Conservation (phyloP, 2,113 vertebrate genomes). For the Phalacrocorax pelagicus region DNA sequence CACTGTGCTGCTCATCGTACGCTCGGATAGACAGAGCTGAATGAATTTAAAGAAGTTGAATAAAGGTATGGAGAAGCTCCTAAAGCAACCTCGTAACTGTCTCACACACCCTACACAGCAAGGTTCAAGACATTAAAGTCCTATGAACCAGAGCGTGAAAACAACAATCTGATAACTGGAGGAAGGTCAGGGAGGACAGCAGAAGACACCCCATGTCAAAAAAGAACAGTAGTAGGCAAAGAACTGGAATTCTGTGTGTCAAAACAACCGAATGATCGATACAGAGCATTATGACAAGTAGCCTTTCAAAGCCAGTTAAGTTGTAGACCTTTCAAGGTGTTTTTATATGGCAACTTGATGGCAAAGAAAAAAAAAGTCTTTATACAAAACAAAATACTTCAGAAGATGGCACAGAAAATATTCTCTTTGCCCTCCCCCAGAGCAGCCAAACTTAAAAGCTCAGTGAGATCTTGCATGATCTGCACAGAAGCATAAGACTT, state of each 20-base stretch:
- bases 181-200: not conserved
- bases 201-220: not conserved
- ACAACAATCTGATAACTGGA: not conserved
- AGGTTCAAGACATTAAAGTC: not conserved
- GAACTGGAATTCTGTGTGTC: not conserved
- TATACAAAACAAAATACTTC: not conserved
- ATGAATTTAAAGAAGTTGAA: not conserved
- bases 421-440: constrained; percentile 38
- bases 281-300: accelerated
- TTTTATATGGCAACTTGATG: not conserved
- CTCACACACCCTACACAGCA: not conserved
- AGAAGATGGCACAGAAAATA: constrained; percentile 20
- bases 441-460: constrained; percentile 45
- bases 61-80: not conserved
- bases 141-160: not conserved
- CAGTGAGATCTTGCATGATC: not conserved
- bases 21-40: not conserved
- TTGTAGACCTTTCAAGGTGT: not conserved
- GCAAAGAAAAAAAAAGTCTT: not conserved
- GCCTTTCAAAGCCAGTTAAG: not conserved
- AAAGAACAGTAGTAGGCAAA: not conserved
- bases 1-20: accelerated
- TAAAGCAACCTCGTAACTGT: not conserved
- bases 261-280: not conserved
- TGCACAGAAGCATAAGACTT: constrained; percentile 26